Conservation (phyloP, 2,797 vertebrate species). For the Trichosurus vulpecula region DNA sequence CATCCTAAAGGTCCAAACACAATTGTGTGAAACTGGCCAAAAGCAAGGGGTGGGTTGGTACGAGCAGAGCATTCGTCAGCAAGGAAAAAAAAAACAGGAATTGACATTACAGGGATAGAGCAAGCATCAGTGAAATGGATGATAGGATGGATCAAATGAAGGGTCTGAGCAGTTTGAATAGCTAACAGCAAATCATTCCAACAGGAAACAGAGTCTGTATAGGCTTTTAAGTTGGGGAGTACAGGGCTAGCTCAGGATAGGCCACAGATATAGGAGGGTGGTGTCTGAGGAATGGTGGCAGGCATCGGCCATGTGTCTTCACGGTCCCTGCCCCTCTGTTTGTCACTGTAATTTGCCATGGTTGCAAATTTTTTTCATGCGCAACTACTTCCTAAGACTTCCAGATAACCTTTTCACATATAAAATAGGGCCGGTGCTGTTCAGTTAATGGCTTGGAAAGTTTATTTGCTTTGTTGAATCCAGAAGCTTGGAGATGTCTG, state of each 20-base stretch:
- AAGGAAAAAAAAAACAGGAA: not conserved
- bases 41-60: not conserved
- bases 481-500: slow-evolving; percentile 51
- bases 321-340: not conserved
- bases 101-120: not conserved
- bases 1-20: not conserved
- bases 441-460: slow-evolving; percentile 8
- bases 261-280: not conserved
- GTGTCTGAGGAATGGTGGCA: not conserved
- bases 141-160: not conserved
- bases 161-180: not conserved
- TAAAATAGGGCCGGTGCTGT: not conserved
- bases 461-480: slow-evolving; percentile 14
- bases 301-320: not conserved
- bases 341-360: not conserved
- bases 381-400: slow-evolving; percentile 35
- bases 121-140: not conserved
- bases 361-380: not conserved
- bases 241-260: not conserved
- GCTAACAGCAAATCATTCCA: not conserved
- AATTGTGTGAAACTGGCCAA: not conserved
- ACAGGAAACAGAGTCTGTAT: not conserved
- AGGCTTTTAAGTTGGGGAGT: not conserved
- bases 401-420: slow-evolving; percentile 8
- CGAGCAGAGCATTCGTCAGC: not conserved